Base-by-base conservation (phyloP, 2,888 invertebrate genomes). In the Chironomus riparius region DNA sequence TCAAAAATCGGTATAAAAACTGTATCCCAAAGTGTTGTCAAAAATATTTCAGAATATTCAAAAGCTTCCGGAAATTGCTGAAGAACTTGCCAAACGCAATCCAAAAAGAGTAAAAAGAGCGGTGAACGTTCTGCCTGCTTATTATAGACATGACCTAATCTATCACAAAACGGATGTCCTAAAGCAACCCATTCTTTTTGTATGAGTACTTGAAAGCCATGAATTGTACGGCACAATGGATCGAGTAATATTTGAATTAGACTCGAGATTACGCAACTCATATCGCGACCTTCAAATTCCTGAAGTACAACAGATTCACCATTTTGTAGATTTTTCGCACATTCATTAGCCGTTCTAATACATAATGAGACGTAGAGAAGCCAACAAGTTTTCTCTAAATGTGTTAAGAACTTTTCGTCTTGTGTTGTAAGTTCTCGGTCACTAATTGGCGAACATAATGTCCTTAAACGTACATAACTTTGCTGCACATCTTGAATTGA, bases 101-200 rank as follows among this genome's bases (percentile, higher is more conserved):
- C 98, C 79, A 98, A 87, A 85, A 94, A 97, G 70, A 98, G 85
- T 69, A 97, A 88, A 83, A 97, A 93, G 71, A 97, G 86, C 0
- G 97, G 97, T 70, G 94, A 90, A 84, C 92, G 88, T 78, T 88
- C 90, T 76, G 89, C 88, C 3, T 86, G 83, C 77, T 86, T 87
- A 75, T 87, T 86, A 1, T 88, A 82, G 15, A 92, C 88, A 77
- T 91, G 91, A 0, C 92, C 92, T 78, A 92, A 83, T 72, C 93
- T 81, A 12, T 82, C 82, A 72, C 82, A 82, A 68, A 95, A 95
- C 0, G 94, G 95, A 84, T 98, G 97, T 28, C 97, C 97, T 78
- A 96, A 86, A 0, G 93, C 91, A 3, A 97, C 87, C 97, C 98
- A 98, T 82, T 98, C 97, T 82, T 97, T 95, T 84, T 97, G 96